Evolutionary conservation across 2,888 invertebrate species (phyloP).

Genomic region (Spatulosminthurus flaviceps): DNA sequence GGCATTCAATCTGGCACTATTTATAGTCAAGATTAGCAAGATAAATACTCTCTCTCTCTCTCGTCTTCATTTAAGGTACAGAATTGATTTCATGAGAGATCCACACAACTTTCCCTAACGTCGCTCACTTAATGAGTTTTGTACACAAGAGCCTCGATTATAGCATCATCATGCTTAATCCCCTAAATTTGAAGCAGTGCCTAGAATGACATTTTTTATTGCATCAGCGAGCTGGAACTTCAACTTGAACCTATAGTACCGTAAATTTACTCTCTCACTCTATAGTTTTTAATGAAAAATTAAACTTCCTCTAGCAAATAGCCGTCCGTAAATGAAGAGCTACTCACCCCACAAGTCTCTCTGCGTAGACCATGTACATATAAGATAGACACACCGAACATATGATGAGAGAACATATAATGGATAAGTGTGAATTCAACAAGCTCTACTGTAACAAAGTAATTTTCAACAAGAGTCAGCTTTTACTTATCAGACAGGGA

Average conservation of each 20-base stretch:
- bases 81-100: background rate
- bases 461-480: conserved; percentile 5
- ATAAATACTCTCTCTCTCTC: too few relatives aligned
- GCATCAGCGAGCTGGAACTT: background rate
- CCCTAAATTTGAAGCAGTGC: background rate
- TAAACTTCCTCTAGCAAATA: background rate
- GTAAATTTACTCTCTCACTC: too few relatives aligned
- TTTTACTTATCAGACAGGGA: conserved; percentile 59
- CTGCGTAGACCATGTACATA: background rate
- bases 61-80: background rate
- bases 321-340: background rate
- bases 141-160: conserved; percentile 6
- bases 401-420: too few relatives aligned
- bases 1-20: too few relatives aligned
- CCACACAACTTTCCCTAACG: background rate
- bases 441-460: conserved; percentile 21
- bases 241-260: too few relatives aligned
- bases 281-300: background rate
- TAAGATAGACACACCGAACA: too few relatives aligned
- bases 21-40: too few relatives aligned
- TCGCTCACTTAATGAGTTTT: background rate
- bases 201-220: background rate
- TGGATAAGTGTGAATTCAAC: conserved; percentile 15
- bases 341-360: background rate
- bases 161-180: background rate